Evolutionary conservation across 2,888 invertebrate species (phyloP).

Genomic region (Dusona sp.): DNA sequence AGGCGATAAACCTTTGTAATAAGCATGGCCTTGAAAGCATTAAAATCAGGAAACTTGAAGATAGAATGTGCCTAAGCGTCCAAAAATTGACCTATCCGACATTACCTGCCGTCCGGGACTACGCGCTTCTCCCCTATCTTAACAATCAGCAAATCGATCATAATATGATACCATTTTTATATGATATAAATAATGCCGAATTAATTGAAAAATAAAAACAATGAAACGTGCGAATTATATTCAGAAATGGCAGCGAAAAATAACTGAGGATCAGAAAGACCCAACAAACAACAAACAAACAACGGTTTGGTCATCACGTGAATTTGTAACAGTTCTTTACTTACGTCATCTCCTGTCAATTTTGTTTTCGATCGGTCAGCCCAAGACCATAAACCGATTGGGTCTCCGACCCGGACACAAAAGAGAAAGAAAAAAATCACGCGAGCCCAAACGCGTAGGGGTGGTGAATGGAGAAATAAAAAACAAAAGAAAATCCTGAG

Average conservation of each 20-base stretch:
- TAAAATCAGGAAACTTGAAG: too few relatives aligned
- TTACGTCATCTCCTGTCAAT: slow-evolving; percentile 24
- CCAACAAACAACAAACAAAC: too few relatives aligned
- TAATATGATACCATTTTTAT: not conserved
- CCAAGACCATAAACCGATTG: slow-evolving; percentile 28
- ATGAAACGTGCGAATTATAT: not conserved
- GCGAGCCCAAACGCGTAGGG: slow-evolving; percentile 39
- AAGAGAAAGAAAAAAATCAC: slow-evolving; percentile 37
- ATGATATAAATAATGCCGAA: not conserved
- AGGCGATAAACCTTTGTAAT: too few relatives aligned
- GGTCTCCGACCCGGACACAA: slow-evolving; percentile 13
- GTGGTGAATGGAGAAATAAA: slow-evolving; percentile 43
- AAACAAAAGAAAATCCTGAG: slow-evolving; percentile 29
- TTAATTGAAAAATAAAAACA: not conserved
- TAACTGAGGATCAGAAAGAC: not conserved
- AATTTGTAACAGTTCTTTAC: not conserved
- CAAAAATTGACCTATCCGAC: too few relatives aligned
- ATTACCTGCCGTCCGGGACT: too few relatives aligned
- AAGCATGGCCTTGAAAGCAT: too few relatives aligned
- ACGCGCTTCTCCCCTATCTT: too few relatives aligned
- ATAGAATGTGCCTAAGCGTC: too few relatives aligned
- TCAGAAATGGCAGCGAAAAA: not conserved
- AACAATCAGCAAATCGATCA: not conserved
- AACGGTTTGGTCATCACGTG: not conserved
- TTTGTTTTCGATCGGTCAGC: slow-evolving; percentile 8